phyloP scores from a whole-genome alignment of 2,113 vertebrate genomes.

The Erinaceus europaeus region DNA sequence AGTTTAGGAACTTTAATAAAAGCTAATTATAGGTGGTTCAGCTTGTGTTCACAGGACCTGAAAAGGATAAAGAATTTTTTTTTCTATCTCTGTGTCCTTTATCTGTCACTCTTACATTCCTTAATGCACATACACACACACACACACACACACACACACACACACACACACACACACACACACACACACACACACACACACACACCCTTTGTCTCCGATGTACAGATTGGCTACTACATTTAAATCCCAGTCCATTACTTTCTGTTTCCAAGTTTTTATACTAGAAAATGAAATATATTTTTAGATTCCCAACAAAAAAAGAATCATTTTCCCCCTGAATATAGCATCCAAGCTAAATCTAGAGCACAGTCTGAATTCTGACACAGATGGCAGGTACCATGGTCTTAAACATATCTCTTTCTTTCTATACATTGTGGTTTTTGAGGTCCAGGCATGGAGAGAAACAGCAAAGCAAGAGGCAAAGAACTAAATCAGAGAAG shows the following conservation, averaged over 20 bases:
- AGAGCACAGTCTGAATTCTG: background rate
- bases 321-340: background rate
- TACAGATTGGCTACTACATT: background rate
- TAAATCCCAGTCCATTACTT: background rate
- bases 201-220: background rate
- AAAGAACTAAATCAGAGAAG: background rate
- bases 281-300: background rate
- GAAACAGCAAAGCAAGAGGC: background rate
- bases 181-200: background rate
- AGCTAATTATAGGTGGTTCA: background rate
- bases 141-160: background rate
- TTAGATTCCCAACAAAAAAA: background rate
- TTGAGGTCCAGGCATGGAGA: background rate
- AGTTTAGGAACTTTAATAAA: background rate
- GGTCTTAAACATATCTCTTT: background rate
- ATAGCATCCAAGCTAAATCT: background rate
- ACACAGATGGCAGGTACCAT: background rate
- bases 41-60: background rate
- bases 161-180: no score
- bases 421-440: background rate
- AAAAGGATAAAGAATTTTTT: background rate
- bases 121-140: background rate
- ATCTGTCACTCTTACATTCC: background rate
- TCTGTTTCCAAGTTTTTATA: slow-evolving; percentile 17
- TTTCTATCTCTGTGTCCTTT: background rate